Conservation (phyloP, 2,797 vertebrate genomes). For the Chelonia mydas region DNA sequence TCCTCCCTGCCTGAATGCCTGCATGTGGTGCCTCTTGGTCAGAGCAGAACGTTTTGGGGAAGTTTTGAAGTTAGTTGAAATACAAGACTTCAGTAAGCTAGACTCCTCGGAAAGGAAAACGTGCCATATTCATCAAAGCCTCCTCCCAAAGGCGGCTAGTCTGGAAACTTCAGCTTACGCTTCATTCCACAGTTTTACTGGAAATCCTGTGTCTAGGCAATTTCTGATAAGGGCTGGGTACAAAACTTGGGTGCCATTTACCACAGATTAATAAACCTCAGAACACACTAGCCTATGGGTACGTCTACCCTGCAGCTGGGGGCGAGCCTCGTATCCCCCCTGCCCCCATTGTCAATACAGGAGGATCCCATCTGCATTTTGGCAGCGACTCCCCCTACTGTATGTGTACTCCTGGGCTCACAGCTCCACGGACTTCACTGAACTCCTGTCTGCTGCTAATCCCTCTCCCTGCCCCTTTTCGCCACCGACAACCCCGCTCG, state of each 20-base stretch:
- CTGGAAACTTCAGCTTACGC: constrained; percentile 69
- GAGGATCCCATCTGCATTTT: no score
- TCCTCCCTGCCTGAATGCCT: not conserved
- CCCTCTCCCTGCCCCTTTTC: no score
- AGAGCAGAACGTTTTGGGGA: constrained; percentile 1
- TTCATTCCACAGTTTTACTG: constrained; percentile 57
- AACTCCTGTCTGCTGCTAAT: no score
- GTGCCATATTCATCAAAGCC: constrained; percentile 38
- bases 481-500: no score
- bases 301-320: no score
- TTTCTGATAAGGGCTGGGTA: constrained; percentile 19
- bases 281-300: not conserved
- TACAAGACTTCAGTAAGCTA: not conserved
- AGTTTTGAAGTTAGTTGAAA: constrained; percentile 21
- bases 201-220: constrained; percentile 18
- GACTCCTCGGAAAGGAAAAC: not conserved
- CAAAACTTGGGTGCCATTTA: constrained; percentile 10
- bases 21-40: constrained; percentile 34
- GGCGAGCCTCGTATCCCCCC: no score
- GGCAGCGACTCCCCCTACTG: no score
- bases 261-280: not conserved
- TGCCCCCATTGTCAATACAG: no score
- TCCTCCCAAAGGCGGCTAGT: constrained; percentile 50
- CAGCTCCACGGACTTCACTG: no score
- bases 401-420: no score